phyloP scores from a whole-genome alignment of 2,797 vertebrate genomes.

The Cyclura pinguis region DNA sequence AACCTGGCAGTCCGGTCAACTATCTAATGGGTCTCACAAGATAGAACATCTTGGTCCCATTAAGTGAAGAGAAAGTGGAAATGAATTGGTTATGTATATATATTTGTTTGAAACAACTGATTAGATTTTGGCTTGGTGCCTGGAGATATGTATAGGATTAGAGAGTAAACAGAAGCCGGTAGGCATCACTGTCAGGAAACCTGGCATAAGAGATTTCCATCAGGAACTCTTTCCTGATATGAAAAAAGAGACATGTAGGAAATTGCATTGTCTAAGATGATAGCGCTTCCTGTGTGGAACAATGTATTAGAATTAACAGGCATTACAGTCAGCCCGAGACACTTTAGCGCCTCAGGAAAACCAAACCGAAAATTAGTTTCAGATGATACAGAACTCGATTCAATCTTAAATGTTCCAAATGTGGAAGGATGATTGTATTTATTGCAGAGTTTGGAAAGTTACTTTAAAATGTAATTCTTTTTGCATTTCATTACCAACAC shows the following conservation, averaged over 20 bases:
- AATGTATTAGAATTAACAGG: background rate
- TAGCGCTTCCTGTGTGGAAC: background rate
- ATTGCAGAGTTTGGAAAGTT: background rate
- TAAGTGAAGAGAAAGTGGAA: background rate
- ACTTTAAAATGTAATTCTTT: too few species aligned
- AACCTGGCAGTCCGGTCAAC: background rate
- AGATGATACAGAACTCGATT: background rate
- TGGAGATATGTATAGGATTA: background rate
- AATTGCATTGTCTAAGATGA: background rate
- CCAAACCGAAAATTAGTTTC: background rate
- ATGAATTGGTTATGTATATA: background rate
- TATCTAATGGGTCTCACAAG: background rate
- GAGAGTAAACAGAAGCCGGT: background rate
- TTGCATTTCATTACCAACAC: too few species aligned
- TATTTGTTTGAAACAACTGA: conserved; percentile 1
- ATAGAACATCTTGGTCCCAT: background rate
- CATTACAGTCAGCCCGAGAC: background rate
- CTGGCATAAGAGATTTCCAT: background rate
- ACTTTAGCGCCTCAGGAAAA: background rate
- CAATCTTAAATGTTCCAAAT: background rate
- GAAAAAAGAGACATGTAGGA: background rate
- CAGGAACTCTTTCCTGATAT: background rate
- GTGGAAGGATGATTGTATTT: background rate
- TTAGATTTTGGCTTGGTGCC: conserved; percentile 15
- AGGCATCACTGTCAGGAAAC: background rate